Base-by-base conservation (phyloP, 2,113 vertebrate genomes). In the Lasiurus cinereus region DNA sequence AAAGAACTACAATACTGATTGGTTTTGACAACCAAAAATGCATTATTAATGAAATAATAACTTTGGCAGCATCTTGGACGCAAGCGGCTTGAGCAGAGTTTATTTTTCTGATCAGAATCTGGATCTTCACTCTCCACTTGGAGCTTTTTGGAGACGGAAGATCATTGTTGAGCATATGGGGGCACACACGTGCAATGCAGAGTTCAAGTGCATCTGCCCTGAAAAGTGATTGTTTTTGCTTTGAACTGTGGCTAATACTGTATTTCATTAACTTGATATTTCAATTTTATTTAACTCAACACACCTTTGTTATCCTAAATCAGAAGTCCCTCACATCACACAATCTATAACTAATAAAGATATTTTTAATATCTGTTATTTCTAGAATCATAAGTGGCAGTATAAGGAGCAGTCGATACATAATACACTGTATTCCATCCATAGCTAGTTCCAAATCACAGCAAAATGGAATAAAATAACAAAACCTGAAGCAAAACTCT, bases 11-110 rank as follows among this genome's bases (percentile, higher is more conserved):
- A 96, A 95, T 95, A 98, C 67, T 98, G 97, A 98, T 98, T 94
- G 97, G 76, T 98, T 98, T 94, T 98, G 98, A 98, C 98, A 98
- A 97, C 93, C 94, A 95, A 97, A 98, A 98, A 98, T 98, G 96
- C 97, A 98, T 98, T 98, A 98, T 98, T 98, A 98, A 98, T 98
- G 98, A 97, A 98, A 98, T 97, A 98, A 98, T 97, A 97, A 97
- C 89, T 89, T 92, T 96, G 97, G 97, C 98, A 97, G 94, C 90
- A 91, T 97, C 98, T 97, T 96, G 97, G 98, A 98, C 86, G 96
- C 94, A 97, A 97, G 91, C 90, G 77, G 98, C 96, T 94, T 95
- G 95, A 93, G 80, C 83, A 62, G 92, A 96, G 95, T 97, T 97
- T 96, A 96, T 96, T 98, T 97, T 96, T 96, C 93, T 92, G 43